Base-by-base conservation (phyloP, 2,888 invertebrate genomes). In the Hirtodrosophila alboralis region DNA sequence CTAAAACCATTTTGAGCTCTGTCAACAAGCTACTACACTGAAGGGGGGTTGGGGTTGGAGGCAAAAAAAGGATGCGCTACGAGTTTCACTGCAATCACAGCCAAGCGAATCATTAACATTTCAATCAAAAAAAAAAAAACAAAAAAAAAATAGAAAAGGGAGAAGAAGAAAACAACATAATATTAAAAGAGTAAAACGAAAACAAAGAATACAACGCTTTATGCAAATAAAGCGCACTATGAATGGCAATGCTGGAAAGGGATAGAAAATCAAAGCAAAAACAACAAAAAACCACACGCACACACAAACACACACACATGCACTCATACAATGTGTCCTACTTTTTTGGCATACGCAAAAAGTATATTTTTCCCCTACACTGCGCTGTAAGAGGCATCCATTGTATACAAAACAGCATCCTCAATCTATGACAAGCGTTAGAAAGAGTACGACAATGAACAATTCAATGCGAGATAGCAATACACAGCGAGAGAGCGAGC, bases 241-340 rank as follows among this genome's bases (percentile, higher is more conserved):
- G 44, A 21, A 48, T 40, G 51, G 47, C 44, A 43, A 52, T 38
- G 28, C 34, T 26, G 18, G 27, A 10, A 26, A 18, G 45, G 23
- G 37, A 33, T 8, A 61, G 33, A 30, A 34, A 34, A 27, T 41
- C 36, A 41, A 21, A 37, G 18, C 23, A 12, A 28, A 18, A 53
- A 30, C 9, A 23, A 34, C 21, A 34, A 57, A 58, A 26, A 44
- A 30, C 27, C 14, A 33, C 40, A 41, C 48, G 54, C 66, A 59
- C 45, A 36, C 16, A 37, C 44, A n/a, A n/a, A n/a, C n/a, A n/a
- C n/a, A n/a, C n/a, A n/a, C 14, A 33, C 38, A 41, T 44, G 54
- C 66, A 59, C 45, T 31, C 16, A 37, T 38, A 34, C 43, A 68
- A 51, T 61, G 75, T 79, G 79, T 79, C 79, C 79, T 84, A 79